Percentiles rank a stretch among this genome's conserved stretches.
These are phyloP conservation scores for Lytechinus pictus DNA, from an alignment of 35 echinoderm and acorn worm genomes.

Conservation along the genomic window DNA sequence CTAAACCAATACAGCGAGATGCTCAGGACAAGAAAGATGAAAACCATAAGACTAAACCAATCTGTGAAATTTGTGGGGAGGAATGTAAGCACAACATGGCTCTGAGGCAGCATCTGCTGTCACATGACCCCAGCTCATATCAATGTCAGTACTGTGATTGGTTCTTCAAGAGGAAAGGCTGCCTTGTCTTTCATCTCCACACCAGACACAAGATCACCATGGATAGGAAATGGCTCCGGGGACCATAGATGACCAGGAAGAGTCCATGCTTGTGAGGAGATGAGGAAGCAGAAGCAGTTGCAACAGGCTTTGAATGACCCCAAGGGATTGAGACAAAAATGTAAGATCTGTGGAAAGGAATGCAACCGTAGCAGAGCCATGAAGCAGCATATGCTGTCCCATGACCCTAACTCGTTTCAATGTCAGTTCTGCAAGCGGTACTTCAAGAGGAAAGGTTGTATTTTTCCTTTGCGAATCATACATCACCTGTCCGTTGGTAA, in stretches of 20 bases:
- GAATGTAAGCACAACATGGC: conserved; percentile 12
- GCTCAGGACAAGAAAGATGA: not conserved
- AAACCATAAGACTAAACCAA: not conserved
- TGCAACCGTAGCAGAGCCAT: not conserved
- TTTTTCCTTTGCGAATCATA: not conserved
- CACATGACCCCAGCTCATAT: not conserved
- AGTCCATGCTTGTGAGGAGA: not conserved
- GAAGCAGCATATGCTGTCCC: conserved; percentile 16
- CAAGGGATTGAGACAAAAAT: not conserved
- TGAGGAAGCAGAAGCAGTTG: not conserved
- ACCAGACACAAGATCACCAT: not conserved
- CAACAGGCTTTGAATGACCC: not conserved
- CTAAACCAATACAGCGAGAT: not conserved
- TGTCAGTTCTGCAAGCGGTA: conserved; percentile 23
- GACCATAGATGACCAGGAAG: not conserved
- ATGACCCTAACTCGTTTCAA: not conserved
- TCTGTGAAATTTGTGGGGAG: conserved; percentile 7
- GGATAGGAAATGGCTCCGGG: not conserved
- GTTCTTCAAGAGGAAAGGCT: not conserved
- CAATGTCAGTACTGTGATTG: not conserved
- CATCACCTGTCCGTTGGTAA: not conserved
- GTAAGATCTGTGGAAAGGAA: conserved; percentile 12
- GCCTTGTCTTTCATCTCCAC: not conserved
- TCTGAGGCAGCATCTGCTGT: not conserved
- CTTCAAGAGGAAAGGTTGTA: not conserved